Base-by-base conservation (phyloP, 2,797 vertebrate genomes). In the Anabacerthia variegaticeps region DNA sequence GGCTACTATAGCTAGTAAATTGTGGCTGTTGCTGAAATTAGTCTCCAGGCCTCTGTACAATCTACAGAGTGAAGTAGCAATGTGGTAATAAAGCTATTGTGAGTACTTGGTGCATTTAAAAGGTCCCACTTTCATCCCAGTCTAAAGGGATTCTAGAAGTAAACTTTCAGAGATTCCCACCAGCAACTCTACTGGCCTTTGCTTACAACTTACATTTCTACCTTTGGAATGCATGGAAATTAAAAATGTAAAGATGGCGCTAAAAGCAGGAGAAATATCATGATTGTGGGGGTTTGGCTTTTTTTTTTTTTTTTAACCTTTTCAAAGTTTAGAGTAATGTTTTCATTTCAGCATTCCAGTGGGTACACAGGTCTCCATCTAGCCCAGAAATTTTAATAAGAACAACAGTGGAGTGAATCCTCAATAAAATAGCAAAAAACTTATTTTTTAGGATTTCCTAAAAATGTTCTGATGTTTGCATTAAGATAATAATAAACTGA, bases 11-110 rank as follows among this genome's bases (percentile, higher is more conserved):
- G 96, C 97, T 97, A 97, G 97, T 97, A 98, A 98, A 98, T 98
- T 97, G 98, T 98, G 95, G 95, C 94, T 97, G 96, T 97, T 98
- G 97, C 97, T 89, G 97, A 97, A 98, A 98, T 98, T 98, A 98
- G 97, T 98, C 98, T 98, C 97, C 84, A 97, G 97, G 92, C 95
- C 89, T 98, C 97, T 39, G 0, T 92, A 95, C 97, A 97, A 98
- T 97, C 97, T 97, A 96, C 91, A 87, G 93, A 96, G 96, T 97
- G 96, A 97, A 97, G 97, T 84, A 97, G 91, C 91, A 93, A 83
- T 75, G 91, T 5, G 49, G 94, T 95, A 96, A 98, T 98, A 98
- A 98, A 98, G 96, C 95, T 96, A 97, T 97, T 97, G 96, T 96
- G 96, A 96, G 96, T 84, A 96, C 89, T 98, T 97, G 96, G 89